These are phyloP conservation scores for Paragorgia papillata DNA, from an alignment of 92 coral and sea anemone genomes.

Conservation along the genomic window DNA sequence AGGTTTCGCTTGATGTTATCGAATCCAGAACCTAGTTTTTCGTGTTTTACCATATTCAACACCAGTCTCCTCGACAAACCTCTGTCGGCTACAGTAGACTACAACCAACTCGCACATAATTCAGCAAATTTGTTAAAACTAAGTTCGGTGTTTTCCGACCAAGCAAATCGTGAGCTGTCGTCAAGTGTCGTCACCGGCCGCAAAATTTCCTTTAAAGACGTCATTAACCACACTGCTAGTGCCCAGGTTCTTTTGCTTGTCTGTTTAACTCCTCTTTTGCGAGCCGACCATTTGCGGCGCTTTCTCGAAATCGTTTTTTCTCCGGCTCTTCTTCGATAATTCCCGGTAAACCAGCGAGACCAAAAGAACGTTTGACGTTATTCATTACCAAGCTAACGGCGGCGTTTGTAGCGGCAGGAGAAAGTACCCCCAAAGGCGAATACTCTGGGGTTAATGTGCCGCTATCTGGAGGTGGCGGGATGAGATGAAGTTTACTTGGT, in stretches of 20 bases:
- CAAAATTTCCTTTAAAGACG: neutral
- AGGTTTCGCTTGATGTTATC: neutral
- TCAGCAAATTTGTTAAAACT: neutral
- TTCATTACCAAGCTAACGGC: conserved; percentile 98
- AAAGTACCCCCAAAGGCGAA: conserved; percentile 92
- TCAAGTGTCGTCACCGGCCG: neutral
- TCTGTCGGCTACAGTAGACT: neutral
- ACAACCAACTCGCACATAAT: neutral
- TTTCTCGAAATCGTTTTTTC: conserved; percentile 58
- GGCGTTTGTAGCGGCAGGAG: conserved; percentile 99
- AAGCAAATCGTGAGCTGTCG: neutral
- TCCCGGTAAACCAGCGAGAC: conserved; percentile 57
- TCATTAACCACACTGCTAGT: neutral
- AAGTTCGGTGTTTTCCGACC: neutral
- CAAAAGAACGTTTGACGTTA: conserved; percentile 85
- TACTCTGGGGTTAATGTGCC: conserved; percentile 92
- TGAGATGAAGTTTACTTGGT: conserved; percentile 22
- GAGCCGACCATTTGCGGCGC: conserved; percentile 23
- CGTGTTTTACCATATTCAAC: too few relatives aligned
- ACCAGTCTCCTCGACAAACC: neutral
- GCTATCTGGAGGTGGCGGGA: conserved; percentile 48
- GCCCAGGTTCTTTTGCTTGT: conserved; percentile 2
- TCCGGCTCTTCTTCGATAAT: conserved; percentile 68
- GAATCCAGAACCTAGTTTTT: neutral
- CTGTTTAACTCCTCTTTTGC: conserved; percentile 7